A percentile compares a stretch with the other conserved stretches of the same genome.
Evolutionary conservation across 2,113 vertebrate species (phyloP).

Genomic region (Oxygymnocypris stewartii): DNA sequence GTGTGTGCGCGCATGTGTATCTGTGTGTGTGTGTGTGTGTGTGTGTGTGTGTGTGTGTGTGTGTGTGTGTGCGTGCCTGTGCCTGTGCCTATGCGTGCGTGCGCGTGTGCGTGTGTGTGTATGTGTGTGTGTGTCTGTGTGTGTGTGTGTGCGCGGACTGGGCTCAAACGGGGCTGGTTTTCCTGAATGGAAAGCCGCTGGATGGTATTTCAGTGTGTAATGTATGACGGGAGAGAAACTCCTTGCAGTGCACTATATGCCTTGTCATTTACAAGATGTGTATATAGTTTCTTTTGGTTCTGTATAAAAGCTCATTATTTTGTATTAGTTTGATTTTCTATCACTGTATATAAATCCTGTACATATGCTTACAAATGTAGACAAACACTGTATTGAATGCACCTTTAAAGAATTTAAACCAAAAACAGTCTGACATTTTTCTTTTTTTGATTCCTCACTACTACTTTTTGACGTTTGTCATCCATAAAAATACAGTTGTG

Average conservation of each 20-base stretch:
- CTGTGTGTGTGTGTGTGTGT: too few species aligned
- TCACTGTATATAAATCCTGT: slow-evolving; percentile 70
- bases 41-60: too few species aligned
- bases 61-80: too few species aligned
- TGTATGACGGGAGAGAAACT: slow-evolving; percentile 61
- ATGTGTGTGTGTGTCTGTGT: too few species aligned
- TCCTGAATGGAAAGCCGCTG: slow-evolving; percentile 61
- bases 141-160: not conserved
- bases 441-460: not conserved
- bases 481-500: too few species aligned
- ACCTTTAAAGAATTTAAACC: slow-evolving; percentile 70
- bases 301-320: slow-evolving; percentile 78
- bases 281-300: slow-evolving; percentile 77
- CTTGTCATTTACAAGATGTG: slow-evolving; percentile 70
- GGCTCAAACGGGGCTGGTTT: not conserved
- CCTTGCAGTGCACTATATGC: slow-evolving; percentile 70
- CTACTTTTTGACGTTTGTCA: too few species aligned
- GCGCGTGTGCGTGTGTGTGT: too few species aligned
- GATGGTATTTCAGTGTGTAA: slow-evolving; percentile 65
- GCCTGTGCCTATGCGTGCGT: too few species aligned
- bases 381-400: slow-evolving; percentile 76
- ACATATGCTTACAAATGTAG: slow-evolving; percentile 75
- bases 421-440: not conserved
- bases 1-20: too few species aligned
- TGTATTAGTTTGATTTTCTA: slow-evolving; percentile 78